A percentile compares a stretch with the other conserved stretches of the same genome.
phyloP scores from a whole-genome alignment of 2,113 vertebrate species.

The Tricholaema leucomelas region DNA sequence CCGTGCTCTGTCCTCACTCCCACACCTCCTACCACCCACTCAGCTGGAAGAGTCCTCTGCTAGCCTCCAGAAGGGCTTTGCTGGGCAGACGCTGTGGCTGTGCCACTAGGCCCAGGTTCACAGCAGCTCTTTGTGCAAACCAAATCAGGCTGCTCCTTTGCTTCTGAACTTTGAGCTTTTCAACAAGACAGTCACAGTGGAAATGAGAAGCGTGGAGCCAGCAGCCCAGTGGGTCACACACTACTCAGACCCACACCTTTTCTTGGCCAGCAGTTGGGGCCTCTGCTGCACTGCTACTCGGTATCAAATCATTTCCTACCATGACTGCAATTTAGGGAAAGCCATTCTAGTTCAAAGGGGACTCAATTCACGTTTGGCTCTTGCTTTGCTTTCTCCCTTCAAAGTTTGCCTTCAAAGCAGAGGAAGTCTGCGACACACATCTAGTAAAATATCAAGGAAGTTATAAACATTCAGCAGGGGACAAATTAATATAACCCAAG shows the following conservation, averaged over 20 bases:
- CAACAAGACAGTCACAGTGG: not conserved
- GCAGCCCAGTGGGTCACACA: fast-evolving
- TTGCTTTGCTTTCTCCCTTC: not conserved
- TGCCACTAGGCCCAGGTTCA: not conserved
- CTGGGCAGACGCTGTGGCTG: not conserved
- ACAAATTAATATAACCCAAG: not conserved
- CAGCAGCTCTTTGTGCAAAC: not conserved
- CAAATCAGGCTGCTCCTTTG: not conserved
- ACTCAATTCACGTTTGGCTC: not conserved
- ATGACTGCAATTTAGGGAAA: not conserved
- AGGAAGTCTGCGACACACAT: not conserved
- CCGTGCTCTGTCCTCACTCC: not conserved
- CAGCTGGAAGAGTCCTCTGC: not conserved
- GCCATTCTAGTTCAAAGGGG: not conserved
- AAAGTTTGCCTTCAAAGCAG: not conserved
- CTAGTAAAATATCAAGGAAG: not conserved
- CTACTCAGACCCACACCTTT: not conserved
- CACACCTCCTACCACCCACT: not conserved
- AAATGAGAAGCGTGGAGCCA: not conserved
- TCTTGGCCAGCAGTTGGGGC: not conserved
- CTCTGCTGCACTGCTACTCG: not conserved
- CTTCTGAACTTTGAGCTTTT: not conserved
- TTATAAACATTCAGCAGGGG: not conserved
- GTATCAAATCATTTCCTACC: not conserved
- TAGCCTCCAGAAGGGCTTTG: not conserved